Conservation (phyloP, 2,113 vertebrate genomes). For the Hipposideros armiger region DNA sequence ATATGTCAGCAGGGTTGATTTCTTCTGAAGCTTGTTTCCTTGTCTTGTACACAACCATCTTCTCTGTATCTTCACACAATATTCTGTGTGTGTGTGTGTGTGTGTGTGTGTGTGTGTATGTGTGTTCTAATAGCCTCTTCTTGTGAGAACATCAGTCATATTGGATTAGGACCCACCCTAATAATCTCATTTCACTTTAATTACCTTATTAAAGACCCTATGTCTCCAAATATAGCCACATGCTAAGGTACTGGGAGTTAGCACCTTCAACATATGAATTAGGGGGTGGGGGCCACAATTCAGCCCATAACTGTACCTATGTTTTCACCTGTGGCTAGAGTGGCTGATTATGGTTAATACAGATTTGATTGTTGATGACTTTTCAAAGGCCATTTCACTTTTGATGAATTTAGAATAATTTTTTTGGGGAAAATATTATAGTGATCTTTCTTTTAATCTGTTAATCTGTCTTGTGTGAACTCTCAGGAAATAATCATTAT, state of each 20-base stretch:
- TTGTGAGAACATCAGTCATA: background rate
- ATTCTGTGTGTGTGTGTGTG: background rate
- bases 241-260: background rate
- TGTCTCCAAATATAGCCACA: background rate
- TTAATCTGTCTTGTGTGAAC: background rate
- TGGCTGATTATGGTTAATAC: background rate
- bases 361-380: background rate
- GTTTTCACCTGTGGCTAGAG: background rate
- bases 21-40: background rate
- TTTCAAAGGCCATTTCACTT: slow-evolving; percentile 7
- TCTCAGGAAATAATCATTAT: background rate
- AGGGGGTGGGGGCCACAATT: background rate
- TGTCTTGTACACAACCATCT: background rate
- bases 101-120: background rate
- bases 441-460: background rate
- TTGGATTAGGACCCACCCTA: background rate
- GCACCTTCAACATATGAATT: background rate
- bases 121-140: background rate
- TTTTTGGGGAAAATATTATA: background rate
- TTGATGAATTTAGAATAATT: slow-evolving; percentile 1
- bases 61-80: background rate
- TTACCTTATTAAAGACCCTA: background rate
- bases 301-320: background rate
- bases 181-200: background rate
- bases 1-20: background rate